A percentile compares a stretch with the other conserved stretches of the same genome.
These are phyloP conservation scores for Syrphus vitripennis DNA, from an alignment of 2,888 invertebrate genomes.

Conservation along the genomic window DNA sequence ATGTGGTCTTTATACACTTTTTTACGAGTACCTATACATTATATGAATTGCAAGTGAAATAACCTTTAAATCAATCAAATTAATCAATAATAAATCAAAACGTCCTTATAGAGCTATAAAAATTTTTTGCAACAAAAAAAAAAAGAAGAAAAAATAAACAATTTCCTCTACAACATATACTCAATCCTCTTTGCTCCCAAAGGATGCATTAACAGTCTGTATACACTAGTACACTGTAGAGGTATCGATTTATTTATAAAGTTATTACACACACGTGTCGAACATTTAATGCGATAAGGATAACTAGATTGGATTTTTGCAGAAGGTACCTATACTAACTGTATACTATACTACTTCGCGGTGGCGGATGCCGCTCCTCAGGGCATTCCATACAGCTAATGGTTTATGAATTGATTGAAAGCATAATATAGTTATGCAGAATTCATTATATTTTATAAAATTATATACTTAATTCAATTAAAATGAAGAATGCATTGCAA, in stretches of 20 bases:
- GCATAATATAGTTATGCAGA: background rate
- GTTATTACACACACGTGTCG: slow-evolving; percentile 3
- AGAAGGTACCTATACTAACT: background rate
- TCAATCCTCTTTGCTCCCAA: background rate
- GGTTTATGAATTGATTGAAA: background rate
- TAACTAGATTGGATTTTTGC: slow-evolving; percentile 6
- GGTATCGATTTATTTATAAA: background rate
- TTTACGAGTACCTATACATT: background rate
- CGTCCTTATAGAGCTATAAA: slow-evolving; percentile 51
- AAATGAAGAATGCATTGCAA: background rate
- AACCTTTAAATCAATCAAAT: slow-evolving; percentile 60
- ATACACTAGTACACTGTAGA: background rate
- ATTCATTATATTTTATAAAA: background rate
- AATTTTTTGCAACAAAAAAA: slow-evolving; percentile 26
- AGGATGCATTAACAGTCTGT: slow-evolving; percentile 49
- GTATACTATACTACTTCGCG: background rate
- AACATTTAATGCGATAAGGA: background rate
- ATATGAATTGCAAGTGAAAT: slow-evolving; percentile 15
- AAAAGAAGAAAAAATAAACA: slow-evolving; percentile 19
- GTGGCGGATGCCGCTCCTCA: background rate
- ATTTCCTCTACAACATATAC: slow-evolving; percentile 31
- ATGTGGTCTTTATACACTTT: background rate
- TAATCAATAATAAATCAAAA: slow-evolving; percentile 66
- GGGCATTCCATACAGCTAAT: background rate
- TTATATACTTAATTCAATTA: background rate